Evolutionary conservation across 2,888 invertebrate genomes (phyloP), one percentile per base, ranked within the genome.

Genomic region (Cheilosia pagana): DNA sequence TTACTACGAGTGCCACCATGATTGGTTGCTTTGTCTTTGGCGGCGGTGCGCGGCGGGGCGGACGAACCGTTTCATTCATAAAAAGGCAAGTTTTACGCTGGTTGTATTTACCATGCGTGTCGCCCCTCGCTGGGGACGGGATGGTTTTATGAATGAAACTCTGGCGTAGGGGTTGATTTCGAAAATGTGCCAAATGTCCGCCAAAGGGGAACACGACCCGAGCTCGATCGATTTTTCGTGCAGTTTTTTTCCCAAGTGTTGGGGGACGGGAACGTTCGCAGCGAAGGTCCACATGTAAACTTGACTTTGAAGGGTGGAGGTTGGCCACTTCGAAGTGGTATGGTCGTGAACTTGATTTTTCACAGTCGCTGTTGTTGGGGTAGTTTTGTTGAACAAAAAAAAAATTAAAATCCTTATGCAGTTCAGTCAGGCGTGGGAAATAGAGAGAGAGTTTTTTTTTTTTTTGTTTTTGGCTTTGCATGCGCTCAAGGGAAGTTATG

Each of bases 151-250:
- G 77, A 68, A 68, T 68, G 77, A 74, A 62, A 25, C 23, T 41
- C 19, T 16, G 4, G 19, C 4, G 50, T 19, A 77, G 72, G 67
- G 82, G 82, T 55, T 67, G 60, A 1, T 60, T 67, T 77, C 77
- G 67, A 77, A 77, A 35, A 31, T 43, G 25, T 16, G 43, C 21
- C 1, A 7, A 28, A 28, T 8, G 14, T 1, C 48, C 41, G 2
- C 16, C 6, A 10, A 21, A 14, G 71, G 60, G 41, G 45, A 50
- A 45, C 14, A 16, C 3, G 60, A 48, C 65, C 60, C 48, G 50
- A 85, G 83, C 83, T 85, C 83, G 16, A 85, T 85, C 83, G 83
- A 85, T 85, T 85, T 85, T 85, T 85, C 79, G 74, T 21, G 74
- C 63, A 59, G 41, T 53, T 25, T 45, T 57, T 53, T 25, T 45